These are phyloP conservation scores for Bombus waltoni DNA, from an alignment of 1,140 invertebrate genomes.

Conservation along the genomic window DNA sequence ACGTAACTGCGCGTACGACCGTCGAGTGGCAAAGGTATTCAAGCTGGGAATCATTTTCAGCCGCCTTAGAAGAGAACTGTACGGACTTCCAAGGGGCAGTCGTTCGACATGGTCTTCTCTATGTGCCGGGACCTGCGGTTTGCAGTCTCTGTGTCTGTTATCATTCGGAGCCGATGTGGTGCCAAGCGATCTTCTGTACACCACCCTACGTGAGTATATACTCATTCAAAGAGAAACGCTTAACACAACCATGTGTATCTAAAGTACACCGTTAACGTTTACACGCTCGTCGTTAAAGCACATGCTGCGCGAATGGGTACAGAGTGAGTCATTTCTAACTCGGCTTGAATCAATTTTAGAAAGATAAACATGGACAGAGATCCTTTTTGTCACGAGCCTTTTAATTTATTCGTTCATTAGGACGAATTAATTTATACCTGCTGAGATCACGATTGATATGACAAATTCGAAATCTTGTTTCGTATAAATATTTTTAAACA, in stretches of 20 bases:
- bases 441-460: too few relatives aligned
- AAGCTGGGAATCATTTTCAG: constrained; percentile 77
- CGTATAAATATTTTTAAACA: too few relatives aligned
- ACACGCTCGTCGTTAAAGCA: not conserved
- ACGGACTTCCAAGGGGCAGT: constrained; percentile 90
- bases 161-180: constrained; percentile 92
- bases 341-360: not conserved
- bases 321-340: not conserved
- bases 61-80: constrained; percentile 88
- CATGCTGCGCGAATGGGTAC: not conserved
- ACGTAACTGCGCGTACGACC: not conserved
- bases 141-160: constrained; percentile 94
- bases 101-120: constrained; percentile 89
- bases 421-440: too few relatives aligned
- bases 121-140: constrained; percentile 92
- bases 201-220: constrained; percentile 89
- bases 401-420: too few relatives aligned
- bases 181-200: constrained; percentile 92
- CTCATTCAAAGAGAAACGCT: not conserved
- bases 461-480: too few relatives aligned
- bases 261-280: too few relatives aligned
- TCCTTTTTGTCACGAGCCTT: rapidly evolving
- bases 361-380: too few relatives aligned
- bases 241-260: not conserved
- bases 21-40: not conserved